Base-by-base conservation (phyloP, 2,888 invertebrate species). In the Mellilla xanthometata region DNA sequence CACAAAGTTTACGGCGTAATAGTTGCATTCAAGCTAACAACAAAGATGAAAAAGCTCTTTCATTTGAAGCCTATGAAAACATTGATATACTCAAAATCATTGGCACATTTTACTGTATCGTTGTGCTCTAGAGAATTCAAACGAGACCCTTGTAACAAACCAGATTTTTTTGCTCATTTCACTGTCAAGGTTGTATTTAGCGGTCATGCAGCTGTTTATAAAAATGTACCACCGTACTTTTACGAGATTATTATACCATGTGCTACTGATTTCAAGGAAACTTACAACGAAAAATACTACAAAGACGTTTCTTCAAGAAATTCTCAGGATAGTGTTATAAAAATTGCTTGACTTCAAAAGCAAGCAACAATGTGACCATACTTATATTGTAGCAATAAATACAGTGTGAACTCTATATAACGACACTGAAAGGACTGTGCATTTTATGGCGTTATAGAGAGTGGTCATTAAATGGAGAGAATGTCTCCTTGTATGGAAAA, bases 241-340 rank as follows among this genome's bases (percentile, higher is more conserved):
- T 84, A 81, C 41, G 85, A 85, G 70, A 64, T 85, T 4, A 79
- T 83, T 12, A 65, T 66, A 8, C 85, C 84, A 0, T 82, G 80
- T 47, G 68, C 68, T 8, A 39, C 24, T 10, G 72, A 74, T 49
- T 81, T 76, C 48, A 69, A 63, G 50, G 67, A 58, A 43, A 49
- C 70, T 30, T 81, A 79, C 45, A 65, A 56, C 31, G 55, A 67
- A 39, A 68, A 70, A 41, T 73, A 67, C 54, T 73, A 58, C 49
- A 54, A 35, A 31, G 65, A 68, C 0, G 15, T 19, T 19, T 6
- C 24, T 24, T 24, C 24, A 1, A 24, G 4, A n/a, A 8, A 2
- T 7, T 24, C 24, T 0, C 24, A n/a, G 8, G 24, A 24, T 7
- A 24, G 24, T n/a, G n/a, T 6, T 5, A 23, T 7, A 5, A 23